Evolutionary conservation across 2,113 vertebrate species (phyloP).

Genomic region (Halichoerus grypus): DNA sequence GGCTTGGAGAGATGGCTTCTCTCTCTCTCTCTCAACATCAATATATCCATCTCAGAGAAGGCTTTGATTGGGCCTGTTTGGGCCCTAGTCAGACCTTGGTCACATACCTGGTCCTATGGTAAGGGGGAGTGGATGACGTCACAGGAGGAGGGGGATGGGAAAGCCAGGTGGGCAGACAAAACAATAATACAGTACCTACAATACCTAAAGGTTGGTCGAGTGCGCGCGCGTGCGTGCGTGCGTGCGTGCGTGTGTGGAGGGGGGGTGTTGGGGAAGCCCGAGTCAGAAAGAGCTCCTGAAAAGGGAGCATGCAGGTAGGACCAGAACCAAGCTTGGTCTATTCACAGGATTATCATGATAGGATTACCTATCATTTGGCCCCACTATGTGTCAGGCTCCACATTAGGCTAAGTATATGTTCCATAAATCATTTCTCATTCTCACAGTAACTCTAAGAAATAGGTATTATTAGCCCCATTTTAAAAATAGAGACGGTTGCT

Average conservation of each 20-base stretch:
- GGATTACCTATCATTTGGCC: not conserved
- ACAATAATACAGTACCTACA: not conserved
- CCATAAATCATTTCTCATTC: not conserved
- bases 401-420: not conserved
- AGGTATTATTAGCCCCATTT: not conserved
- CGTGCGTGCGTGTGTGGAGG: not conserved
- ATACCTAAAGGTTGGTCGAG: not conserved
- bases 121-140: not conserved
- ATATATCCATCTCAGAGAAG: not conserved
- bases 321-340: not conserved
- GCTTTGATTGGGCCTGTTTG: not conserved
- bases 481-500: not conserved
- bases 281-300: not conserved
- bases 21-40: not conserved
- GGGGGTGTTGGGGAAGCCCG: not conserved
- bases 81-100: not conserved
- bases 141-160: not conserved
- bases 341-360: not conserved
- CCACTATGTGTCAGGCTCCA: not conserved
- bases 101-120: not conserved
- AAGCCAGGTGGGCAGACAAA: not conserved
- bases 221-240: accelerated
- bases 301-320: not conserved
- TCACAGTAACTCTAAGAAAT: not conserved
- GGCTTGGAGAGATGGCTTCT: not conserved